These are phyloP conservation scores for Podarcis siculus DNA, from an alignment of 2,797 vertebrate genomes.

Conservation along the genomic window DNA sequence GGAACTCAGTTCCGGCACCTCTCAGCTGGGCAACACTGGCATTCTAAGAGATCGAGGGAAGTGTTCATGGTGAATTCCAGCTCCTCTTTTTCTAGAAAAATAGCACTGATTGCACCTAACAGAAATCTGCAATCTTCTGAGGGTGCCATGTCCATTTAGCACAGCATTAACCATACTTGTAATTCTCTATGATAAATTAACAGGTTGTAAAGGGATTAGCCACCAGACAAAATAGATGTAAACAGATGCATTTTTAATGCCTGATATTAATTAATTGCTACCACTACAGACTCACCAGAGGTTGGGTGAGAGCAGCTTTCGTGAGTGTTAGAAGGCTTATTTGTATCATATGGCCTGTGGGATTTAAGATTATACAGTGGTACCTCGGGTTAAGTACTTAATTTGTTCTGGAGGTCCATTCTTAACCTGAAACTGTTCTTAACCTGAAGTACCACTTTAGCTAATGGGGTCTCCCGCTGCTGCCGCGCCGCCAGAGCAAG, in stretches of 20 bases:
- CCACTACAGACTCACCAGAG: neutral
- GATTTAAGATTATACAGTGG: neutral
- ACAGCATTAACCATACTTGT: neutral
- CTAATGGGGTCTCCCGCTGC: no score
- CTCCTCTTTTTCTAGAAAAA: no score
- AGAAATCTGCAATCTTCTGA: neutral
- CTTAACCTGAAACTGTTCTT: no score
- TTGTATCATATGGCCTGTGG: neutral
- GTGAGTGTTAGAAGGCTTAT: neutral
- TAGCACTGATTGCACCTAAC: neutral
- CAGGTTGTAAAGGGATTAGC: neutral
- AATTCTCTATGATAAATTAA: neutral
- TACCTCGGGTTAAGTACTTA: no score
- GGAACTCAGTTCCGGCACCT: no score
- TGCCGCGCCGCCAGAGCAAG: fast-evolving
- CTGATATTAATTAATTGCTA: neutral
- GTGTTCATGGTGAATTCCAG: no score
- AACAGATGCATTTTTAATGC: neutral
- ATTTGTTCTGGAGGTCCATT: no score
- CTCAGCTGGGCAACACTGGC: no score
- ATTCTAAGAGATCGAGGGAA: no score
- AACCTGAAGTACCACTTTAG: no score
- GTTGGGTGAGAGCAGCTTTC: neutral
- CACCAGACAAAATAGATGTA: neutral
- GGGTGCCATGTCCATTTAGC: neutral